Base-by-base conservation (phyloP, 2,797 vertebrate genomes). In the Anguilla anguilla region DNA sequence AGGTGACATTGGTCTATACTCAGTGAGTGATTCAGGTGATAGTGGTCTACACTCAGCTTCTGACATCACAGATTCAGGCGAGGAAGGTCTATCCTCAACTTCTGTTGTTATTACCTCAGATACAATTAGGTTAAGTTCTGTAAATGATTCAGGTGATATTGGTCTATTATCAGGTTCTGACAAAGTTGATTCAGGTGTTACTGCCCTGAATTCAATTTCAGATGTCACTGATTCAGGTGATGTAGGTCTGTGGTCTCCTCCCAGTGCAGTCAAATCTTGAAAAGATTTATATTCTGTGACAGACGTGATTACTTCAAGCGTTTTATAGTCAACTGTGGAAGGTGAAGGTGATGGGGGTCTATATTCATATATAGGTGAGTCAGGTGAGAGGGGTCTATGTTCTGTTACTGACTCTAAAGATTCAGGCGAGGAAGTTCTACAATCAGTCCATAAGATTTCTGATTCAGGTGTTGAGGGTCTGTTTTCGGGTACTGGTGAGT, bases 371-470 rank as follows among this genome's bases (percentile, higher is more conserved):
- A 95, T 1, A 0, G 91, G 92, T 0, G 94, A 94, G 61, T 92
- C 92, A 83, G 92, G 89, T 84, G 92, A 89, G 67, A 93, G 83
- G 10, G 87, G 57, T 77, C 89, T 87, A 57, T 89, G 57, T 51
- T 91, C 88, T 79, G 88, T 90, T 1, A 89, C 69, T 46, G 91
- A 92, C 39, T 35, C 85, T 55, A 90, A 72, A 55, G 92, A 93
- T 87, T 92, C 92, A 89, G 91, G 93, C 89, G 91, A 94, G n/a
- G 72, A 85, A 64, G 90, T 79, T 90, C 92, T 91, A 2, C 88
- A 86, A 39, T 93, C 89, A 85, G 57, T 83, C 87, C 53, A 89
- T 90, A 87, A 57, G 67, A 39, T 1, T 64, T n/a, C 7, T 79
- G 87, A 43, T 86, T 88, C 88, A 85, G 86, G 39, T 28, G 43